Conservation (phyloP, 2,888 invertebrate genomes). For the Carpatolechia fugitivella region DNA sequence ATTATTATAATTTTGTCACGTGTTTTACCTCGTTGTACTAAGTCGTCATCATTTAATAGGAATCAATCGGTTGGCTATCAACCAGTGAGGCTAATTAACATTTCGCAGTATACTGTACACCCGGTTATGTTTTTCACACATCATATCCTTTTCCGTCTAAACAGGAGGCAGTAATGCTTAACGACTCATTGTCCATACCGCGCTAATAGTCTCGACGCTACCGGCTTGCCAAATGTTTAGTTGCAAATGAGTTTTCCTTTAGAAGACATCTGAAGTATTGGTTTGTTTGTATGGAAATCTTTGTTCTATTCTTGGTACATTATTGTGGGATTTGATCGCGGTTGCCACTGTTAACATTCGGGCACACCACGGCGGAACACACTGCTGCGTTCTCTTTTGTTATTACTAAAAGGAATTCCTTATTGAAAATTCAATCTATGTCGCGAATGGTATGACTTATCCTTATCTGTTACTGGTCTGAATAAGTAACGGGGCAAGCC, state of each 20-base stretch:
- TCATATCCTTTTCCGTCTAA: conserved; percentile 53
- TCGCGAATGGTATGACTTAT: conserved; percentile 56
- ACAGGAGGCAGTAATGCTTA: conserved; percentile 65
- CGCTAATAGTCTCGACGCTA: conserved; percentile 53
- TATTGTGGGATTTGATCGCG: conserved; percentile 3
- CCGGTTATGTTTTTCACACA: conserved; percentile 47
- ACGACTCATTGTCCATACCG: conserved; percentile 68
- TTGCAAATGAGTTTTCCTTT: conserved; percentile 30
- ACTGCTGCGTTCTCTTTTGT: background rate
- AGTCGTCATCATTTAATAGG: background rate
- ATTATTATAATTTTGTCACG: conserved; percentile 15
- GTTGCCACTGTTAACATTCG: background rate
- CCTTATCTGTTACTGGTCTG: conserved; percentile 63
- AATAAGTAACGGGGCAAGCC: conserved; percentile 62
- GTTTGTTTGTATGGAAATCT: background rate
- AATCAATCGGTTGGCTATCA: conserved; percentile 11
- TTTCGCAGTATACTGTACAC: conserved; percentile 46
- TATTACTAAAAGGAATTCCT: conserved; percentile 30
- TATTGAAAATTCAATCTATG: conserved; percentile 57
- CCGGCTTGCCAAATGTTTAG: conserved; percentile 48
- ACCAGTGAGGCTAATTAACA: conserved; percentile 27
- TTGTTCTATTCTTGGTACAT: background rate
- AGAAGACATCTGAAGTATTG: conserved; percentile 17
- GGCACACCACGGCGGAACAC: background rate
- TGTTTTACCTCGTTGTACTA: conserved; percentile 9